Evolutionary conservation across 2,797 vertebrate species (phyloP).

Genomic region (Neosilurus hyrtlii): DNA sequence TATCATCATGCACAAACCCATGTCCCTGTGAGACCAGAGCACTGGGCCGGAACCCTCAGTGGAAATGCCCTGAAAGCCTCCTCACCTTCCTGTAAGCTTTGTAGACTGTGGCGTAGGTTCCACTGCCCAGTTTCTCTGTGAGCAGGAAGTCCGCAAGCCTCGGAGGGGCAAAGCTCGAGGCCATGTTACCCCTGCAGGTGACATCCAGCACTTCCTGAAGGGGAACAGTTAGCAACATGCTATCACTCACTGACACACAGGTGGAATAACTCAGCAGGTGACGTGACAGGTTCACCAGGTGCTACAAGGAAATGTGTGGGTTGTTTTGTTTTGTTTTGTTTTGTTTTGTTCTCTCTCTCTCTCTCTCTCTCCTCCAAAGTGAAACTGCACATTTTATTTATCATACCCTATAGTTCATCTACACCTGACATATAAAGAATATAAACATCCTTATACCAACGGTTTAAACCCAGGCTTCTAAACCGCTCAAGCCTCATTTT

Average conservation of each 20-base stretch:
- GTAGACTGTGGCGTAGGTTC: constrained; percentile 91
- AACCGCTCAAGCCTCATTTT: neutral
- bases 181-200: constrained; percentile 68
- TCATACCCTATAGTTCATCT: neutral
- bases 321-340: neutral
- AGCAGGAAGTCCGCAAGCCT: constrained; percentile 86
- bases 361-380: neutral
- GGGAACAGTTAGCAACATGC: neutral
- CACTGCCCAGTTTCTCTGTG: constrained; percentile 89
- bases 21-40: neutral
- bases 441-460: too few relatives aligned
- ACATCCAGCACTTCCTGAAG: constrained; percentile 17
- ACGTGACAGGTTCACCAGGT: neutral
- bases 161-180: constrained; percentile 82
- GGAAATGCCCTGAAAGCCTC: neutral
- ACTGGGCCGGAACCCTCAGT: neutral
- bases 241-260: neutral
- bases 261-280: neutral
- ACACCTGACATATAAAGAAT: neutral
- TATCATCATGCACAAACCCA: neutral
- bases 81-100: constrained; percentile 90
- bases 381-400: neutral
- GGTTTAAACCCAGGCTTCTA: neutral
- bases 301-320: neutral
- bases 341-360: too few relatives aligned